Base-by-base conservation (phyloP, 2,113 vertebrate genomes). In the Bubo scandiacus region DNA sequence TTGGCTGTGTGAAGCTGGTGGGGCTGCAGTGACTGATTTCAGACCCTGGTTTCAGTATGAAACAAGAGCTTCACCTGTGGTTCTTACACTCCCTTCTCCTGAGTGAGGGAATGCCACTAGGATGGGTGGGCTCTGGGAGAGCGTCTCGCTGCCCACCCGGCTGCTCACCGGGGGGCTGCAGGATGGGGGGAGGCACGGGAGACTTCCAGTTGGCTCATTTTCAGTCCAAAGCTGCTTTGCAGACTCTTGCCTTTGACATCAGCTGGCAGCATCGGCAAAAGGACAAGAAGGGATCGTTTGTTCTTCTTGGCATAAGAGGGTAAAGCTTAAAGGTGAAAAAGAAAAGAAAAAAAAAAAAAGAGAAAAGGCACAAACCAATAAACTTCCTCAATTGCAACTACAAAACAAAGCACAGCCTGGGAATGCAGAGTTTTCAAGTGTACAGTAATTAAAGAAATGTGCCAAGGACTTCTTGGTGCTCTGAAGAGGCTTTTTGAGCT, bases 31-130 rank as follows among this genome's bases (percentile, higher is more conserved):
- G 43, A 17, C 43, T 45, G 43, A 18, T 45, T 45, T 45, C 43
- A 45, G 58, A 23, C 43, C 43, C 52, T 1, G 8, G 14, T 5
- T n/a, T 16, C 34, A 12, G 12, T 1, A 2, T 1, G 10, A 57
- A 71, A 11, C 8, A 36, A 25, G 58, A 58, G 30, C 58, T 52
- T 49, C 30, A 5, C 42, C 30, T 20, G 16, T 6, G 43, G 20
- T 47, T 6, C 6, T 10, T 3, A 5, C 5, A 1, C 5, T 47
- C 22, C 66, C 34, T 36, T 75, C 72, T 47, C 45, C 45, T 8
- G 38, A 58, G 20, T 0, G 25, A 54, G 43, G 68, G 36, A 32
- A 20, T 49, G 26, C 42, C 12, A 4, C 10, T 8, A 70, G 51
- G 23, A 4, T 14, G 49, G 55, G 18, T 29, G 74, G 63, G 38